Evolutionary conservation across 2,888 invertebrate species (phyloP).

Genomic region (Oligia fasciuncula): DNA sequence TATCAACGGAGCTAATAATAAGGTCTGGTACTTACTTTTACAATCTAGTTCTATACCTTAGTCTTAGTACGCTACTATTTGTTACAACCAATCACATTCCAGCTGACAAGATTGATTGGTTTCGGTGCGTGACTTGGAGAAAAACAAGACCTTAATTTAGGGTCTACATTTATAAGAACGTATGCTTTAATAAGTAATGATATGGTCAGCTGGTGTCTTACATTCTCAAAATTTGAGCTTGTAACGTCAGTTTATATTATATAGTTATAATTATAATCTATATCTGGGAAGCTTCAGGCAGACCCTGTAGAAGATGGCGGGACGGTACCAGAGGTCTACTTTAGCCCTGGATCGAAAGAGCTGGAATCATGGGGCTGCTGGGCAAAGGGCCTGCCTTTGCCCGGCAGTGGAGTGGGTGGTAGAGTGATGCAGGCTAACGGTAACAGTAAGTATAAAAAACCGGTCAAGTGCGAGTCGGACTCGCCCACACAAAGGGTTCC

Average conservation of each 20-base stretch:
- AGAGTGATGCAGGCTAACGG: too few relatives aligned
- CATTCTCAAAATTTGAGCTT: background rate
- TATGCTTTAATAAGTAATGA: background rate
- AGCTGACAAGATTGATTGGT: constrained; percentile 18
- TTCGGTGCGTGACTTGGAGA: constrained; percentile 28
- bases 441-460: too few relatives aligned
- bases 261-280: background rate
- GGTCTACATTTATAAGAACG: constrained; percentile 17
- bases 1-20: background rate
- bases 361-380: too few relatives aligned
- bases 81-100: constrained; percentile 36
- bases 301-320: too few relatives aligned
- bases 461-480: too few relatives aligned
- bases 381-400: too few relatives aligned
- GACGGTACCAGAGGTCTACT: too few relatives aligned
- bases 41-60: background rate
- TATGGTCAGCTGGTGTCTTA: constrained; percentile 3
- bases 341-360: too few relatives aligned
- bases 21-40: background rate
- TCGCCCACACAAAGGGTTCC: too few relatives aligned
- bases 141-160: constrained; percentile 8
- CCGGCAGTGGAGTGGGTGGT: too few relatives aligned
- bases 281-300: background rate
- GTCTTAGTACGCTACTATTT: background rate
- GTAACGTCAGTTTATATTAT: background rate